Conservation (phyloP, 2,888 invertebrate species). For the Catonia carolina region DNA sequence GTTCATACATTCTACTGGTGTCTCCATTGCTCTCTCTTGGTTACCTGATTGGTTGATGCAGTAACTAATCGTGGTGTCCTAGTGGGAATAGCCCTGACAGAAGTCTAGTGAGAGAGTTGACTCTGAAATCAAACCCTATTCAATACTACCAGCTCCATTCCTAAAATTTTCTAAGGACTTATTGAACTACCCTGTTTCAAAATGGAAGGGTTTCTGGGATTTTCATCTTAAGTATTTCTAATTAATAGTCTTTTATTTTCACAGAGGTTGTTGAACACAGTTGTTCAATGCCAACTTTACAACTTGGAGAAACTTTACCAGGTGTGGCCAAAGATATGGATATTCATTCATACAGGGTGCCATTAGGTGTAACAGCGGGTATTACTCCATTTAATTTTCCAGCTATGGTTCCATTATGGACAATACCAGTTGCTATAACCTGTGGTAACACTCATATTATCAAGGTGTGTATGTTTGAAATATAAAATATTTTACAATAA, state of each 20-base stretch:
- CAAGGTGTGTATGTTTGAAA: conserved; percentile 50
- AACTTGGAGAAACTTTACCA: conserved; percentile 85
- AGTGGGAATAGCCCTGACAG: too few relatives aligned
- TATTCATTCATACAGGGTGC: conserved; percentile 82
- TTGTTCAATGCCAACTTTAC: conserved; percentile 85
- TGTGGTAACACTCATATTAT: conserved; percentile 93
- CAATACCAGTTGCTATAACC: conserved; percentile 75
- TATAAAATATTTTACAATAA: too few relatives aligned
- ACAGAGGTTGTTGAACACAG: conserved; percentile 95
- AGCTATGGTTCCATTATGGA: conserved; percentile 99
- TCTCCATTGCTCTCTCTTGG: too few relatives aligned
- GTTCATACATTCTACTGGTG: too few relatives aligned
- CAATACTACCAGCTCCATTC: too few relatives aligned
- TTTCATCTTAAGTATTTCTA: neutral
- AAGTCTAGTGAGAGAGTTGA: too few relatives aligned
- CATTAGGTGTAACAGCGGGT: conserved; percentile 89
- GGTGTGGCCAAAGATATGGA: conserved; percentile 95
- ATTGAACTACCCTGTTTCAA: too few relatives aligned
- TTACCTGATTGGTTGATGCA: too few relatives aligned
- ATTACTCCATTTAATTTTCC: conserved; percentile 99
- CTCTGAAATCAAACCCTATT: neutral
- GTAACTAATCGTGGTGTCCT: too few relatives aligned
- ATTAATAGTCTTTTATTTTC: too few relatives aligned
- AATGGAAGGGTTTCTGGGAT: too few relatives aligned
- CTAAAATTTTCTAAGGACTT: too few relatives aligned